Conservation (phyloP, 2,888 invertebrate genomes). For the Acronicta psi region DNA sequence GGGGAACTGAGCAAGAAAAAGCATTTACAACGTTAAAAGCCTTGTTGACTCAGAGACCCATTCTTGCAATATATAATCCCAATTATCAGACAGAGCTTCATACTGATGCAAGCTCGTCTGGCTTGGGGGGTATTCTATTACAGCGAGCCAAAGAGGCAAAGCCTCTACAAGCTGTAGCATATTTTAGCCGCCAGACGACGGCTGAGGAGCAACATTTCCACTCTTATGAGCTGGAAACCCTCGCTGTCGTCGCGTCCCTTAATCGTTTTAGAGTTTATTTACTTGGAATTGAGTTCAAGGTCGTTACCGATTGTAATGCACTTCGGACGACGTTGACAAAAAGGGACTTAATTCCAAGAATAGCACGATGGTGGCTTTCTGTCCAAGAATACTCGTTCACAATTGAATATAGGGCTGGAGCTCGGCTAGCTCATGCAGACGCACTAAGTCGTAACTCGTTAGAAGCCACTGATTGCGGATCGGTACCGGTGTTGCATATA, state of each 20-base stretch:
- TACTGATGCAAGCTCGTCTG: background rate
- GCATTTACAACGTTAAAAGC: background rate
- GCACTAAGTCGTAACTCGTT: slow-evolving; percentile 2
- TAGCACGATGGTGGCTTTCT: slow-evolving; percentile 1
- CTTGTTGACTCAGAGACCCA: background rate
- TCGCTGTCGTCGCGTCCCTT: too few relatives aligned
- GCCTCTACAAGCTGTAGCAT: too few relatives aligned
- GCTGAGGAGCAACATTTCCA: too few relatives aligned
- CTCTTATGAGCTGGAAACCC: too few relatives aligned
- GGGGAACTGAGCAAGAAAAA: background rate
- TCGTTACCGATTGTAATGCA: too few relatives aligned
- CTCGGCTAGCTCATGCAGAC: background rate
- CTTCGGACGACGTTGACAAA: background rate
- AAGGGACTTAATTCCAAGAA: background rate
- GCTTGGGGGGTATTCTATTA: background rate
- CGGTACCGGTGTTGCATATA: too few relatives aligned
- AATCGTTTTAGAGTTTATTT: too few relatives aligned
- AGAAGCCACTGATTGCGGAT: background rate
- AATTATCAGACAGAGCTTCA: background rate
- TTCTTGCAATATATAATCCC: background rate
- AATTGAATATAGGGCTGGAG: slow-evolving; percentile 5
- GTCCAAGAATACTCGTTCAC: slow-evolving; percentile 7
- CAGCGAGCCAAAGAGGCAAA: background rate
- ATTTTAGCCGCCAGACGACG: too few relatives aligned
- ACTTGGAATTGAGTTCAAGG: too few relatives aligned